A percentile compares a stretch with the other conserved stretches of the same genome.
phyloP scores from a whole-genome alignment of 2,888 invertebrate genomes.

The Doris montereyensis region DNA sequence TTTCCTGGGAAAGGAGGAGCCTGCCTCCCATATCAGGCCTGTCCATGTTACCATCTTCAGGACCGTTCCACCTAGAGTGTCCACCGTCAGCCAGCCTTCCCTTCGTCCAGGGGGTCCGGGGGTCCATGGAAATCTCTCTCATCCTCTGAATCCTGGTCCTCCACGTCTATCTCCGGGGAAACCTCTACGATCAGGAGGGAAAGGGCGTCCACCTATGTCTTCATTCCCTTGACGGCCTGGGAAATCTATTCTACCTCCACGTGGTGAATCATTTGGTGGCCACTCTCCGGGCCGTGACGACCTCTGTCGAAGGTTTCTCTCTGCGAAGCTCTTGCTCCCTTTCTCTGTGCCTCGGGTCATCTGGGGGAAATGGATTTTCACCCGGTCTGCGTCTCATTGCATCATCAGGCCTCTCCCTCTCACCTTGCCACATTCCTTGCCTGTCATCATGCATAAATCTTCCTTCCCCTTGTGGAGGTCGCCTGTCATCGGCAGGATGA shows the following conservation, averaged over 20 bases:
- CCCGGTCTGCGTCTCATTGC: constrained; percentile 30
- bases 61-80: not conserved
- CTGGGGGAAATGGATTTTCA: constrained; percentile 31
- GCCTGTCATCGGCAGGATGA: not conserved
- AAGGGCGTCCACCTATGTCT: not conserved
- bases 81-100: not conserved
- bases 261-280: constrained; percentile 3
- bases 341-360: constrained; percentile 31
- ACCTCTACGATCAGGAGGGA: constrained; percentile 19
- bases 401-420: constrained; percentile 21
- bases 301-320: constrained; percentile 15
- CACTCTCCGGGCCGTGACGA: constrained; percentile 15
- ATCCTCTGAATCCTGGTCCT: not conserved
- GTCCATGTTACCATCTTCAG: not conserved
- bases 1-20: too few relatives aligned
- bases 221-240: constrained; percentile 18
- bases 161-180: constrained; percentile 24
- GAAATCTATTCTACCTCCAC: constrained; percentile 18
- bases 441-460: not conserved
- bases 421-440: not conserved
- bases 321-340: constrained; percentile 29
- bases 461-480: not conserved
- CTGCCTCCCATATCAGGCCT: constrained; percentile 3
- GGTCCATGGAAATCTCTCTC: not conserved
- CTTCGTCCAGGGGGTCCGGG: not conserved